A percentile compares a stretch with the other conserved stretches of the same genome.
These are phyloP conservation scores for Manis pentadactyla DNA, from an alignment of 2,797 vertebrate species.

Conservation along the genomic window DNA sequence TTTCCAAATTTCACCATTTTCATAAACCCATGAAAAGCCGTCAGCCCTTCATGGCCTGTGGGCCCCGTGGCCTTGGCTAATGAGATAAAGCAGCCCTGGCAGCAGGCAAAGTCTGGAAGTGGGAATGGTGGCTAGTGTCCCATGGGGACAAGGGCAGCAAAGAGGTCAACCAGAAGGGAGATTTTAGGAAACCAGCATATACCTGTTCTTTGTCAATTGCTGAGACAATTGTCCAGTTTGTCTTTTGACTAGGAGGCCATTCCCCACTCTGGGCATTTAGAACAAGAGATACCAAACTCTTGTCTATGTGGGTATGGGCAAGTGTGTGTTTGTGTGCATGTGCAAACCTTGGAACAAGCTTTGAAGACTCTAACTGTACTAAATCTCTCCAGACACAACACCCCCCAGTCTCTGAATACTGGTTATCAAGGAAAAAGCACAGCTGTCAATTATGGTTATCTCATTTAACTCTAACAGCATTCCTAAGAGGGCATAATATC, in stretches of 20 bases:
- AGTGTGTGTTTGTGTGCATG: not conserved
- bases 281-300: not conserved
- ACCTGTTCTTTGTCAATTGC: not conserved
- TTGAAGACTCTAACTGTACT: not conserved
- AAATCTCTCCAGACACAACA: not conserved
- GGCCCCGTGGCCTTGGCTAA: not conserved
- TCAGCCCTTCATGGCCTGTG: not conserved
- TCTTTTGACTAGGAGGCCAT: not conserved
- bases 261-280: not conserved
- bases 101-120: not conserved
- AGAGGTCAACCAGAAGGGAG: not conserved
- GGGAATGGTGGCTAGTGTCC: no score
- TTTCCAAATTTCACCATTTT: not conserved
- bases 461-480: not conserved
- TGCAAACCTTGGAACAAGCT: not conserved
- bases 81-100: no score
- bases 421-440: not conserved
- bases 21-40: not conserved
- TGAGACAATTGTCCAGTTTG: not conserved
- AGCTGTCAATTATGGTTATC: not conserved
- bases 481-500: not conserved
- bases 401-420: not conserved
- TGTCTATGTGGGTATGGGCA: not conserved
- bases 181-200: not conserved
- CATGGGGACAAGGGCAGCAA: rapidly evolving